Base-by-base conservation (phyloP, 2,797 vertebrate genomes). In the Chromis chromis region DNA sequence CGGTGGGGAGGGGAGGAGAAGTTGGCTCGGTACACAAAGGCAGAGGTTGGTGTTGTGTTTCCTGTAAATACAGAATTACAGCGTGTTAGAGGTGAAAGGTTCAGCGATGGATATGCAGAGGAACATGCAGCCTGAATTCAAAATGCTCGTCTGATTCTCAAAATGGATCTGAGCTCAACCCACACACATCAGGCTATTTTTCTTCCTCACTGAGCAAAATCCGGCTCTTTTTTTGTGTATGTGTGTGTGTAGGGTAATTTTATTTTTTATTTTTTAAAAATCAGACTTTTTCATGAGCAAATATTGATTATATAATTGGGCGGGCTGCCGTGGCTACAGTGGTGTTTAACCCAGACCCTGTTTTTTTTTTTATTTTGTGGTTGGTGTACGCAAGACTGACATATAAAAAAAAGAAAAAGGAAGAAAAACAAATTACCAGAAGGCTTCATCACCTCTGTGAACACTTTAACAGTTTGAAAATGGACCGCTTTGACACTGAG, bases 51-150 rank as follows among this genome's bases (percentile, higher is more conserved):
- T 86, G 89, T 90, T 83, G 85, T 79, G 86, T 88, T 90, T 89
- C 88, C 89, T 91, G 90, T 92, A 91, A 91, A 91, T 87, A 88
- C 86, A 89, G 86, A 89, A 85, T 89, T 78, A 86, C 88, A 85
- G 88, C 80, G 60, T 83, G 89, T 86, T 86, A 2, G 89, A 81
- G 90, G 88, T 86, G 85, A 88, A 86, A 42, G 86, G 89, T 84
- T 86, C 74, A 82, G 84, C 74, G 71, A 69, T 81, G 83, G 83
- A 80, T 85, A 89, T 86, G 89, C 88, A 90, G 86, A 87, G 70
- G 57, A 86, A 81, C 78, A 80, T 62, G 82, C 79, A 67, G 88
- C 80, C 74, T 58, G 89, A 87, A 88, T 89, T 89, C 75, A 82
- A 85, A 91, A 88, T 36, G 76, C 75, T 74, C 42, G 86, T 87